A percentile compares a stretch with the other conserved stretches of the same genome.
Evolutionary conservation across 2,797 vertebrate species (phyloP).

Genomic region (Intellagama lesueurii): DNA sequence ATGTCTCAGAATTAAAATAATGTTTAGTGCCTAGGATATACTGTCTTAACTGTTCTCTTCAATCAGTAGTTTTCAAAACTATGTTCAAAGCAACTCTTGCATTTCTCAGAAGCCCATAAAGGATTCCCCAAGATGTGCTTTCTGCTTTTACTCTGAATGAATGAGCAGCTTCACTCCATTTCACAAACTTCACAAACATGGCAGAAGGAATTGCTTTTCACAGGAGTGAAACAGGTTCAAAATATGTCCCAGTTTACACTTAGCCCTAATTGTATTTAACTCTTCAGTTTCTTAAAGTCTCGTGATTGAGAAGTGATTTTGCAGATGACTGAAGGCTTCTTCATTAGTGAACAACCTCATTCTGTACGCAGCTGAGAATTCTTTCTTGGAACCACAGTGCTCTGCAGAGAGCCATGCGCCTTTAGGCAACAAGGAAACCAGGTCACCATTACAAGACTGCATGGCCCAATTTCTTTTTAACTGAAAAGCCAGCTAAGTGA

Average conservation of each 20-base stretch:
- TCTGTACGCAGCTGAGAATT: not conserved
- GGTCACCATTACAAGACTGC: conserved; percentile 30
- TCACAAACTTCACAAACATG: not conserved
- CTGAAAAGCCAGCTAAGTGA: conserved; percentile 19
- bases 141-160: not conserved
- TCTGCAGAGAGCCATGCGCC: not conserved
- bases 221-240: not conserved
- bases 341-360: conserved; percentile 14
- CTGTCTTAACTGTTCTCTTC: not conserved
- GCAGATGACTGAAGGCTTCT: conserved; percentile 13
- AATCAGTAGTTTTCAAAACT: not conserved
- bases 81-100: not conserved
- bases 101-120: not conserved
- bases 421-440: conserved; percentile 26
- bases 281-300: not conserved
- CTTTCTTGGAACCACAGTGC: not conserved
- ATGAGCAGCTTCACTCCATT: not conserved
- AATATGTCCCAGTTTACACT: not conserved
- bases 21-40: not conserved
- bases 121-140: not conserved
- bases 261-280: not conserved
- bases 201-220: not conserved
- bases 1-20: not conserved
- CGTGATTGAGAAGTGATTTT: not conserved
- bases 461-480: conserved; percentile 34